A percentile compares a stretch with the other conserved stretches of the same genome.
These are phyloP conservation scores for Parazoanthus darwini DNA, from an alignment of 92 coral and sea anemone genomes.

Conservation along the genomic window DNA sequence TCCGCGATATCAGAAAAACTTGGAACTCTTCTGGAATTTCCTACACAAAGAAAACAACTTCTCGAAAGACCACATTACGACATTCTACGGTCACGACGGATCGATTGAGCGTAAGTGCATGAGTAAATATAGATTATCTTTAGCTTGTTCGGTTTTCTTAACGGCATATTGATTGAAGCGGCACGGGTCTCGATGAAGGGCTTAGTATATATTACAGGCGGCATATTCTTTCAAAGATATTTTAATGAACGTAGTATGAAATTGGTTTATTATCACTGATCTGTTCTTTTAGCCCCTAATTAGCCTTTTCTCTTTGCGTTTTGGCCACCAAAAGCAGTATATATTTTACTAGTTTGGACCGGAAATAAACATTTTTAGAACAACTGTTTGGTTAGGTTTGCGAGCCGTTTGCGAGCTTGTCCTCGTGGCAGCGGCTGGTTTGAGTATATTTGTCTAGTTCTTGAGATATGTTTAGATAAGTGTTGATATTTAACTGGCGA, in stretches of 20 bases:
- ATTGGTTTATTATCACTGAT: constrained; percentile 66
- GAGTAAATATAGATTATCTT: constrained; percentile 22
- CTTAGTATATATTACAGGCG: constrained; percentile 80
- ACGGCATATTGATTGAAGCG: constrained; percentile 47
- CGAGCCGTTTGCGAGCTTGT: constrained; percentile 12
- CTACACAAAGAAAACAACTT: constrained; percentile 68
- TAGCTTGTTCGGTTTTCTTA: constrained; percentile 45
- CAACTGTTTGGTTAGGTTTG: constrained; percentile 43
- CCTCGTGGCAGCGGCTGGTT: constrained; percentile 26
- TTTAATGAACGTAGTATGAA: constrained; percentile 62
- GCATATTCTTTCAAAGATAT: constrained; percentile 73
- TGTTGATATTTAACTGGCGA: constrained; percentile 60
- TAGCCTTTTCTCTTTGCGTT: constrained; percentile 49
- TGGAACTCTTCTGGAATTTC: constrained; percentile 73
- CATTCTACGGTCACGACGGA: constrained; percentile 86
- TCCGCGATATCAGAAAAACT: constrained; percentile 69
- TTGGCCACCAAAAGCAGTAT: not conserved
- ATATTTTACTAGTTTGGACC: constrained; percentile 5
- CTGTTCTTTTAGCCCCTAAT: constrained; percentile 57
- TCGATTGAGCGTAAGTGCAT: constrained; percentile 83
- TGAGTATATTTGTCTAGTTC: constrained; percentile 41
- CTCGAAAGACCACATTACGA: constrained; percentile 65
- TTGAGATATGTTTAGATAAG: constrained; percentile 51
- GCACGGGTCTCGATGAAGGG: constrained; percentile 50
- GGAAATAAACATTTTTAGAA: constrained; percentile 34